Base-by-base conservation (phyloP, 2,797 vertebrate species). In the Gallinago nigripennis region DNA sequence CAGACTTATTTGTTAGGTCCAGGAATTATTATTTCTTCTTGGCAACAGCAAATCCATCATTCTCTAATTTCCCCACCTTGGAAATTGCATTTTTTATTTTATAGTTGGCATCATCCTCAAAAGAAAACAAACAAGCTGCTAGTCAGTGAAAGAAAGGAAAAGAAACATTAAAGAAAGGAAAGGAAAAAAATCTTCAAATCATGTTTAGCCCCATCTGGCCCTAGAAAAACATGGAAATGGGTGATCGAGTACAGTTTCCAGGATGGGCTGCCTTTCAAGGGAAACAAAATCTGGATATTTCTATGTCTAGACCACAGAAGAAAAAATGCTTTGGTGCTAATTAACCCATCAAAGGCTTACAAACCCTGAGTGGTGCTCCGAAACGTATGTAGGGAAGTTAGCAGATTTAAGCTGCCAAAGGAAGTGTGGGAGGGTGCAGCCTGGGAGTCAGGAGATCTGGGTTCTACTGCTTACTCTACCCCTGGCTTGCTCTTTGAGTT, bases 201-300 rank as follows among this genome's bases (percentile, higher is more conserved):
- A 95, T 98, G 93, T 97, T 98, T 98, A 97, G 97, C 96, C 95
- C 93, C 97, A 98, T 98, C 97, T 98, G 98, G 97, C 97, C 97
- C 95, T 97, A 97, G 96, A 95, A 98, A 98, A 98, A 97, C 97
- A 97, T 96, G 95, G 96, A 98, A 97, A 97, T 96, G 95, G 97
- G 96, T 97, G 97, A 97, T 97, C 58, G 24, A 98, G 88, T 97
- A 95, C 90, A 87, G 96, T 98, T 97, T 97, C 97, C 95, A 97
- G 97, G 94, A 98, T 97, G 98, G 96, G 98, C 98, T 97, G 95
- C 95, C 92, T 98, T 98, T 98, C 98, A 98, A 98, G 95, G 97
- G 97, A 98, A 98, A 98, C 98, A 98, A 92, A 98, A 98, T 98
- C 97, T 98, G 97, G 97, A 98, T 98, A 97, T 98, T 98, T 98